Percentiles rank a stretch among this genome's conserved stretches.
Evolutionary conservation across 2,888 invertebrate species (phyloP).

Genomic region (Plusia festucae): DNA sequence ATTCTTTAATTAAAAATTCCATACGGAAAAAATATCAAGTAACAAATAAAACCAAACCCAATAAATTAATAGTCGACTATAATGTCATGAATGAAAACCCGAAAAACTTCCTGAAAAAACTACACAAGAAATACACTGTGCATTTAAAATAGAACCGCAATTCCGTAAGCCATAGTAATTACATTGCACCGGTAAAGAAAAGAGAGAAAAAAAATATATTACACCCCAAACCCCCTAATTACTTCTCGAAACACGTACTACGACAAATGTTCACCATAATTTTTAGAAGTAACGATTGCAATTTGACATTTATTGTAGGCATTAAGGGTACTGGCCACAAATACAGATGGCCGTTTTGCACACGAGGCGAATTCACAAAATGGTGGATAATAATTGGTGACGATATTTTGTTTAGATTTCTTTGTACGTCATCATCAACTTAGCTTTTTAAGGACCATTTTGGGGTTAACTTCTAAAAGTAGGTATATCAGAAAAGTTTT

Average conservation of each 20-base stretch:
- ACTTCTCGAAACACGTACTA: slow-evolving; percentile 79
- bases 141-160: slow-evolving; percentile 30
- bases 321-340: slow-evolving; percentile 80
- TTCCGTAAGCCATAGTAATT: slow-evolving; percentile 46
- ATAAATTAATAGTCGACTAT: neutral
- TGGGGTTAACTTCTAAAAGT: no score
- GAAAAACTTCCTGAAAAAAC: neutral
- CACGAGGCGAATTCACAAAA: slow-evolving; percentile 79
- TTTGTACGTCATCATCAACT: neutral
- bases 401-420: slow-evolving; percentile 21
- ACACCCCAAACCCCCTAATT: slow-evolving; percentile 72
- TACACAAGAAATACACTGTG: slow-evolving; percentile 18
- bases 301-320: slow-evolving; percentile 85
- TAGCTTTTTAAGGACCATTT: neutral
- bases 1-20: no score
- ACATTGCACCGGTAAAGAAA: slow-evolving; percentile 47
- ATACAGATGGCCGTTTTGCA: slow-evolving; percentile 77
- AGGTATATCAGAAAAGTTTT: no score
- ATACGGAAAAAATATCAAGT: neutral
- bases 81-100: neutral
- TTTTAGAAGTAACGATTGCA: slow-evolving; percentile 84
- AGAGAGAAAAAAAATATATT: slow-evolving; percentile 48
- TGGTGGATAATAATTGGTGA: slow-evolving; percentile 68
- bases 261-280: slow-evolving; percentile 78
- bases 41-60: neutral